These are phyloP conservation scores for Neogobius melanostomus DNA, from an alignment of 2,113 vertebrate genomes.

Conservation along the genomic window DNA sequence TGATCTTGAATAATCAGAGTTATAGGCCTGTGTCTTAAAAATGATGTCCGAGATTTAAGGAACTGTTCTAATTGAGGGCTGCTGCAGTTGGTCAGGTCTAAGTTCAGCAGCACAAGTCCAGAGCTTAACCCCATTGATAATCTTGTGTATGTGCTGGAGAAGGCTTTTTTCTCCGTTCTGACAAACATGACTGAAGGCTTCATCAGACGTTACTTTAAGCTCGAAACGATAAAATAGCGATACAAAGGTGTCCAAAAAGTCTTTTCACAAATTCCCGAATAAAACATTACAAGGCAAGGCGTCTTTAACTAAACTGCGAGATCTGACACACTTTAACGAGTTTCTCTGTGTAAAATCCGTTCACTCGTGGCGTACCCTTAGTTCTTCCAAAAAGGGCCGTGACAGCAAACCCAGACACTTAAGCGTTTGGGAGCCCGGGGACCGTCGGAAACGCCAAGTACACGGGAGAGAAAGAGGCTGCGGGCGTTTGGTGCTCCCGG, in stretches of 20 bases:
- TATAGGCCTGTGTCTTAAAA: too few relatives aligned
- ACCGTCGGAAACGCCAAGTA: conserved; percentile 44
- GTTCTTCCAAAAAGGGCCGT: conserved; percentile 32
- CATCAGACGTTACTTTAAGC: not conserved
- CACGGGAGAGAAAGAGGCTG: conserved; percentile 43
- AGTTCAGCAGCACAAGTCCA: too few relatives aligned
- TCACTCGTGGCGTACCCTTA: conserved; percentile 30
- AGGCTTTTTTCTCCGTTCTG: too few relatives aligned
- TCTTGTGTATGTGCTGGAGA: too few relatives aligned
- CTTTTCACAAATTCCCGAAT: not conserved
- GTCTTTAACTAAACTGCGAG: conserved; percentile 18
- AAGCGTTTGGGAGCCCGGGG: conserved; percentile 49
- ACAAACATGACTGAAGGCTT: too few relatives aligned
- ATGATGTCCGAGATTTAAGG: too few relatives aligned
- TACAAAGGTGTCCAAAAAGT: not conserved
- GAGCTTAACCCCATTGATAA: too few relatives aligned
- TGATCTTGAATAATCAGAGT: too few relatives aligned
- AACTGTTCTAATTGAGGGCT: too few relatives aligned
- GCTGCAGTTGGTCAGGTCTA: too few relatives aligned
- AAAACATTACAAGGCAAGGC: not conserved
- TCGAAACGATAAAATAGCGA: not conserved
- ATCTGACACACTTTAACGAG: conserved; percentile 44
- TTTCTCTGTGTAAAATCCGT: conserved; percentile 46
- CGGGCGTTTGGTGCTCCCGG: conserved; percentile 42
- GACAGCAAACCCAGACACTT: conserved; percentile 59